phyloP scores from a whole-genome alignment of 2,888 invertebrate species.

The Dilophus febrilis region DNA sequence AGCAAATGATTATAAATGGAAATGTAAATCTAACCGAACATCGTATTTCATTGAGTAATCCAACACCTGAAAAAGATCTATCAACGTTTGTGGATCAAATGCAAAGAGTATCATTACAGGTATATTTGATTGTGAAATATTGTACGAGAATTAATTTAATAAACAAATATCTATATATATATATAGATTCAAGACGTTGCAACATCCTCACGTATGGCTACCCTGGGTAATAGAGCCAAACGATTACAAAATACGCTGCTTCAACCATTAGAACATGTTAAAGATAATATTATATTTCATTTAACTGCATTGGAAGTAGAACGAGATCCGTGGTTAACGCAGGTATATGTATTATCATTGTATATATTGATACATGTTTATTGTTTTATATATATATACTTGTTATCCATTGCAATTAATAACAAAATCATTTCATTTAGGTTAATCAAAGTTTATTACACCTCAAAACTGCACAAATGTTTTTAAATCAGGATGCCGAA shows the following conservation, averaged over 20 bases:
- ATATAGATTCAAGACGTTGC: slow-evolving; percentile 43
- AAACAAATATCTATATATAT: not conserved
- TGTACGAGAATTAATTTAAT: not conserved
- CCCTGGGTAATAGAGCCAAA: slow-evolving; percentile 44
- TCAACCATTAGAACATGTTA: slow-evolving; percentile 48
- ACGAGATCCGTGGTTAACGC: slow-evolving; percentile 49
- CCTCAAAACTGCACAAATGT: slow-evolving; percentile 59
- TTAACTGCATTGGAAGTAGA: slow-evolving; percentile 59
- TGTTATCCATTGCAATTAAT: too few species aligned
- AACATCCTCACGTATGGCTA: slow-evolving; percentile 55
- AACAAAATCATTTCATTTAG: not conserved
- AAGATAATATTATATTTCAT: slow-evolving; percentile 57
- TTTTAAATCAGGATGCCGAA: slow-evolving; percentile 53
- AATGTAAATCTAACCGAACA: slow-evolving; percentile 28
- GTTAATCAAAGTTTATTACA: slow-evolving; percentile 56
- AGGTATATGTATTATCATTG: slow-evolving; percentile 20
- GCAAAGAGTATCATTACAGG: slow-evolving; percentile 30
- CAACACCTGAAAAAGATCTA: slow-evolving; percentile 30
- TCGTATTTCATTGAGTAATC: slow-evolving; percentile 25
- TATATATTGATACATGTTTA: too few species aligned
- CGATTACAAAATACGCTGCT: slow-evolving; percentile 45
- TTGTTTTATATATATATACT: too few species aligned
- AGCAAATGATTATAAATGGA: slow-evolving; percentile 27
- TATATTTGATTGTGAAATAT: slow-evolving; percentile 9
- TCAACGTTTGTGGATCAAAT: slow-evolving; percentile 31